A percentile compares a stretch with the other conserved stretches of the same genome.
Evolutionary conservation across 1,140 invertebrate genomes (phyloP).

Genomic region (Andrena cerasifolii): DNA sequence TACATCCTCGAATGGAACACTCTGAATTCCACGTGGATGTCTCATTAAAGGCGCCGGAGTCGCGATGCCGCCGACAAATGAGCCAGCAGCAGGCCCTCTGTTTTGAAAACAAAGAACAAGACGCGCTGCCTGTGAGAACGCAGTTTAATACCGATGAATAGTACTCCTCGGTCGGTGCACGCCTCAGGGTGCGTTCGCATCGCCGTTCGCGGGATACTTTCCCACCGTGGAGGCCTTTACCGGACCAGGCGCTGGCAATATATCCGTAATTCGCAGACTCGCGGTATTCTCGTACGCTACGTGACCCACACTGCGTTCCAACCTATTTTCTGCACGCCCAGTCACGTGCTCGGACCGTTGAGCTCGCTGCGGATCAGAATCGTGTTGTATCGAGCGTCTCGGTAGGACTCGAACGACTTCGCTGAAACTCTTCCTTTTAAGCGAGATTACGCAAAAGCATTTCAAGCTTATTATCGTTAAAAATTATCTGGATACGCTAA

Average conservation of each 20-base stretch:
- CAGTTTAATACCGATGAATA: slow-evolving; percentile 39
- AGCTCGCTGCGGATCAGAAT: too few relatives aligned
- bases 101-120: slow-evolving; percentile 39
- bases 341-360: not conserved
- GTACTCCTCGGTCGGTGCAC: slow-evolving; percentile 20
- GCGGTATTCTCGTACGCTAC: not conserved
- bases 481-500: too few relatives aligned
- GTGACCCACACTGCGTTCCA: not conserved
- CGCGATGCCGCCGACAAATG: not conserved
- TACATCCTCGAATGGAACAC: too few relatives aligned
- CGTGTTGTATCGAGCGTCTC: too few relatives aligned
- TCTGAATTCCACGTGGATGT: too few relatives aligned
- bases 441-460: too few relatives aligned
- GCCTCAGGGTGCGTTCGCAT: slow-evolving; percentile 38
- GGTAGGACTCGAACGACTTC: too few relatives aligned
- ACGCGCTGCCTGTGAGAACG: slow-evolving; percentile 35
- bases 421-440: too few relatives aligned
- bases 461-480: too few relatives aligned
- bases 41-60: not conserved
- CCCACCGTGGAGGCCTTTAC: slow-evolving; percentile 29
- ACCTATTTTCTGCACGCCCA: not conserved
- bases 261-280: slow-evolving; percentile 8
- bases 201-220: slow-evolving; percentile 43
- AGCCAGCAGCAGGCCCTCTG: not conserved
- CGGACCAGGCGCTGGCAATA: slow-evolving; percentile 10